These are phyloP conservation scores for Sarcophaga rosellei DNA, from an alignment of 2,888 invertebrate species.

Conservation along the genomic window DNA sequence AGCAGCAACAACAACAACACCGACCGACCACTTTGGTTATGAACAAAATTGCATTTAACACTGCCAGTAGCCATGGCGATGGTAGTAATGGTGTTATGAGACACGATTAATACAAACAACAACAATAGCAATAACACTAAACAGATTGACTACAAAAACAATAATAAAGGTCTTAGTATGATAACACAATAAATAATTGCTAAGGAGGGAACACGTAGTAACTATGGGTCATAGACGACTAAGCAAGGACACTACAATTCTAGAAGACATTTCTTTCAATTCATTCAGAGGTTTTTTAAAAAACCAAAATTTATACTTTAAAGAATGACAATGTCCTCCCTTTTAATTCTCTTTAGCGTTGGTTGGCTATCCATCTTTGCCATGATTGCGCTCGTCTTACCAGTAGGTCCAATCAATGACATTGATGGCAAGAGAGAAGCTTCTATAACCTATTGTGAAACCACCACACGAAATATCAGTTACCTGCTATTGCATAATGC, in stretches of 20 bases:
- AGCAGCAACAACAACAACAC: slow-evolving; percentile 1
- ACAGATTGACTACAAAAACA: slow-evolving; percentile 23
- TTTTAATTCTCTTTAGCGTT: too few relatives aligned
- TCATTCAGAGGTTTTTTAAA: too few relatives aligned
- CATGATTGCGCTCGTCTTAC: too few relatives aligned
- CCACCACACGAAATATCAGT: too few relatives aligned
- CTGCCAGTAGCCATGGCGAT: background rate
- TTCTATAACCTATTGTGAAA: too few relatives aligned
- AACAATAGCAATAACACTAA: slow-evolving; percentile 13
- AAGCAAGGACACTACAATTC: background rate
- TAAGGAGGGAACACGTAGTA: slow-evolving; percentile 8
- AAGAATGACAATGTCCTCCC: too few relatives aligned
- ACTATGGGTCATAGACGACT: slow-evolving; percentile 37
- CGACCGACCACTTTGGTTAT: background rate
- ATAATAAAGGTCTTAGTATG: slow-evolving; percentile 59
- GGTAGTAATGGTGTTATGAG: slow-evolving; percentile 50
- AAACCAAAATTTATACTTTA: rapidly evolving
- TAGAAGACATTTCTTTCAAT: too few relatives aligned
- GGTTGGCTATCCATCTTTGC: too few relatives aligned
- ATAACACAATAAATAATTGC: slow-evolving; percentile 43
- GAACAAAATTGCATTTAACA: slow-evolving; percentile 43
- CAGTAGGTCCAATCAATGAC: too few relatives aligned
- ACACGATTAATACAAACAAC: slow-evolving; percentile 33
- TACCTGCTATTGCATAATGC: too few relatives aligned
- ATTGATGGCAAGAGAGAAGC: too few relatives aligned